Evolutionary conservation across 2,888 invertebrate species (phyloP), one percentile per base, ranked within the genome.

Genomic region (Drosophila aldrichi): DNA sequence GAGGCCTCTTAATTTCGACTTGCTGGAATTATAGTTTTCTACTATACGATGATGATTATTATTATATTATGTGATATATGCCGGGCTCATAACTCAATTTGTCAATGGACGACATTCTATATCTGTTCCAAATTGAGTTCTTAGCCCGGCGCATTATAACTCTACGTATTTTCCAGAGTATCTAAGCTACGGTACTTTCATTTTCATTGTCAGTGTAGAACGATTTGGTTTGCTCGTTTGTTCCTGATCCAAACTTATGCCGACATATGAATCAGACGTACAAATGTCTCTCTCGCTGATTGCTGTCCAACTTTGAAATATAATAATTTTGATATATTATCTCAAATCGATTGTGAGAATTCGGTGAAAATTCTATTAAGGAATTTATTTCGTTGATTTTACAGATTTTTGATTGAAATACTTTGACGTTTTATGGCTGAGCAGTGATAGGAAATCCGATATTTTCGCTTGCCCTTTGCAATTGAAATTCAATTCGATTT

Each of bases 271-370:
- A 14, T 54, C 36, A 36, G 14, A 6, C 25, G 10, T 22, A 7
- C 16, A 14, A 22, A 20, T 22, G 20, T 34, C 29, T 41, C 29
- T n/a, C 8, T 29, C 5, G 7, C 38, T 25, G 48, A 58, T 46
- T 46, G 18, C 38, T 20, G 22, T 5, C 3, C 32, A 57, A 20
- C 32, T 54, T 54, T 55, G 40, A 55, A 54, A 60, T 60, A 32
- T 32, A 38, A 52, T 52, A 32, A 54, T 59, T 38, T 44, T 70
- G 41, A 41, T n/a, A 22, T 29, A 48, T 41, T 48, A 25, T 56
- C 32, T 36, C n/a, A 20, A 60, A 48, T 55, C 57, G 44, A 38
- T 38, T 20, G 44, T 8, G n/a, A 1, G 41, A 32, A 68, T 41
- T 20, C 34, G 14, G 4, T 0, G 34, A 20, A 36, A 51, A 36